A percentile compares a stretch with the other conserved stretches of the same genome.
These are phyloP conservation scores for Bos taurus DNA, from an alignment of 2,113 vertebrate species.

Conservation along the genomic window DNA sequence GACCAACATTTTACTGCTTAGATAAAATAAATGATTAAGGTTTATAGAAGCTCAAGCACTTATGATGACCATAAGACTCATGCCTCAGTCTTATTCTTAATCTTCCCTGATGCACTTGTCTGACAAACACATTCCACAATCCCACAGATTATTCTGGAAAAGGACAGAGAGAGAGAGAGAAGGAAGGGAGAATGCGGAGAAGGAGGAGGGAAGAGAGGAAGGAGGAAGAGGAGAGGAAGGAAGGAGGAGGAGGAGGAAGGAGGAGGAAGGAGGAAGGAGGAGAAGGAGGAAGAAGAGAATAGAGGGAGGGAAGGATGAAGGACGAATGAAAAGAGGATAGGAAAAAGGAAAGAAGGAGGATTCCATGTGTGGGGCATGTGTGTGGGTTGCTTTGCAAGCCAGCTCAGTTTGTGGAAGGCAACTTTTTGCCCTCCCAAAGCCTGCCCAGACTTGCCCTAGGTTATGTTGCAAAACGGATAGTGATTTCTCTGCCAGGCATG, in stretches of 20 bases:
- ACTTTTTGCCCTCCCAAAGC: neutral
- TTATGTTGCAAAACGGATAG: slow-evolving; percentile 19
- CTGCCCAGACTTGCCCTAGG: slow-evolving; percentile 27
- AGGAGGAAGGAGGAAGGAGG: neutral
- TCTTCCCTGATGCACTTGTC: neutral
- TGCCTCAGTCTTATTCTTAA: neutral
- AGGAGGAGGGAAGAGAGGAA: neutral
- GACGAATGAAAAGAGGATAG: neutral
- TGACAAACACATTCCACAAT: slow-evolving; percentile 9
- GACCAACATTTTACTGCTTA: slow-evolving; percentile 23
- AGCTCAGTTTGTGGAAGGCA: neutral
- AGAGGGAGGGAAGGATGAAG: neutral
- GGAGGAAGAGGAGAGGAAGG: neutral
- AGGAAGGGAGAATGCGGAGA: neutral
- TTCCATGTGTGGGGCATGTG: neutral
- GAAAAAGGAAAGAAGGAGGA: neutral
- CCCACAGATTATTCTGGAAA: neutral
- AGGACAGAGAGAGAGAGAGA: neutral
- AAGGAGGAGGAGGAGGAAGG: neutral
- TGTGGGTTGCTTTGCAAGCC: neutral
- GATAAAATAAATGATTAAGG: slow-evolving; percentile 6
- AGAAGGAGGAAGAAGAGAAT: neutral
- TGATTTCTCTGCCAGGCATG: slow-evolving; percentile 36
- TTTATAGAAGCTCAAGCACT: neutral
- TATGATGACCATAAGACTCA: neutral